phyloP scores from a whole-genome alignment of 1,140 invertebrate genomes.

The Prorops nasuta region DNA sequence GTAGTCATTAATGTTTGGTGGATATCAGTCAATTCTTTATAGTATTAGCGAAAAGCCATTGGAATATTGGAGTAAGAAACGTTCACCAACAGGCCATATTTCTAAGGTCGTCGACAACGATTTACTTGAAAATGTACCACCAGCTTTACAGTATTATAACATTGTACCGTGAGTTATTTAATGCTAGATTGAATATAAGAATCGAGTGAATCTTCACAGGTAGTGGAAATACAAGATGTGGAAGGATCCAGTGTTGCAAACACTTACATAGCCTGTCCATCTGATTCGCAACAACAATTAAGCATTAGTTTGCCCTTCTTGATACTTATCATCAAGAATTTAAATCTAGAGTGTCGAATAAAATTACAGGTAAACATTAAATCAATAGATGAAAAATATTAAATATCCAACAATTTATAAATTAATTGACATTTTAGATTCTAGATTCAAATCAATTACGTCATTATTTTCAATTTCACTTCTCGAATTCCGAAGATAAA shows the following conservation, averaged over 20 bases:
- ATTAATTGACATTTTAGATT: no score
- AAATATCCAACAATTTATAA: no score
- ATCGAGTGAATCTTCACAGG: constrained; percentile 26
- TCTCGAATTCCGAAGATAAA: constrained; percentile 12
- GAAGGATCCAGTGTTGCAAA: constrained; percentile 22
- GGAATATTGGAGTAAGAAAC: constrained; percentile 37
- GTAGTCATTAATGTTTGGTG: constrained; percentile 26
- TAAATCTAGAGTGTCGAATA: constrained; percentile 20
- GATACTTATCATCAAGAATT: constrained; percentile 36
- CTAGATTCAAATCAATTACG: constrained; percentile 14
- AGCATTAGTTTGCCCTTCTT: constrained; percentile 33
- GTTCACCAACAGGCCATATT: constrained; percentile 30
- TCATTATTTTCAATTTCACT: constrained; percentile 24
- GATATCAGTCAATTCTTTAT: constrained; percentile 32
- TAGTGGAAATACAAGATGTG: constrained; percentile 38
- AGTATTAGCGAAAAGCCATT: constrained; percentile 34
- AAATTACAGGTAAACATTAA: constrained; percentile 31
- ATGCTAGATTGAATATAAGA: no score
- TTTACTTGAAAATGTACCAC: constrained; percentile 34
- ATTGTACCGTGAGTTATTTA: not conserved
- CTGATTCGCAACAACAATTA: constrained; percentile 20
- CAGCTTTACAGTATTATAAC: not conserved
- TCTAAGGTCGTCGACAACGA: constrained; percentile 31
- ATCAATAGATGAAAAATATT: not conserved
- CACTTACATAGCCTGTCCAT: constrained; percentile 35